phyloP scores from a whole-genome alignment of 2,113 vertebrate species.

The Morone saxatilis region DNA sequence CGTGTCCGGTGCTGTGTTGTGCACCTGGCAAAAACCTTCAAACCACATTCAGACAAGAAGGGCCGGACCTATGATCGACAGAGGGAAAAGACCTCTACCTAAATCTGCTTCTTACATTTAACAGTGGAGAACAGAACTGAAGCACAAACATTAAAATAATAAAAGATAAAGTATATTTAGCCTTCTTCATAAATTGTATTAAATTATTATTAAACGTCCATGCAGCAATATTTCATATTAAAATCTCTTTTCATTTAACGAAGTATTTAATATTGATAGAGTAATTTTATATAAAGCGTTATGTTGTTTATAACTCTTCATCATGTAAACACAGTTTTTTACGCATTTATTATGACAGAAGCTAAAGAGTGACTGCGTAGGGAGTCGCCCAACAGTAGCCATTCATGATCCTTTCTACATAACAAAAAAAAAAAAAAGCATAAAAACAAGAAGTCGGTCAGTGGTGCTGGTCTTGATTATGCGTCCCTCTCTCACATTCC shows the following conservation, averaged over 20 bases:
- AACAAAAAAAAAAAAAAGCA: constrained; percentile 32
- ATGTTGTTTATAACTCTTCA: neutral
- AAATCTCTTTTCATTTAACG: neutral
- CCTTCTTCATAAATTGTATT: neutral
- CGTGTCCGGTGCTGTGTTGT: neutral
- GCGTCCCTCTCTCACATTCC: constrained; percentile 70
- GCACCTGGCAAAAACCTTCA: neutral
- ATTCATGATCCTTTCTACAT: constrained; percentile 33
- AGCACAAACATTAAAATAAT: neutral
- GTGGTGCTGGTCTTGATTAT: constrained; percentile 74
- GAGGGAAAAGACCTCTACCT: neutral
- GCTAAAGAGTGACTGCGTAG: neutral
- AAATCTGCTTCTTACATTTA: neutral
- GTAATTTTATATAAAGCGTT: neutral
- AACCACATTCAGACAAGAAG: neutral
- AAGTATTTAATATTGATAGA: neutral
- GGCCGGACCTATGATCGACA: neutral
- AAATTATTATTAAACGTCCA: neutral
- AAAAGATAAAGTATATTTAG: too few relatives aligned
- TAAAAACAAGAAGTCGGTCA: constrained; percentile 61
- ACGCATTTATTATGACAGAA: neutral
- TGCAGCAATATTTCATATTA: neutral
- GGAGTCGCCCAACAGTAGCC: constrained; percentile 27
- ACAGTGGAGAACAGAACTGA: neutral
- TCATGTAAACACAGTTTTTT: neutral